phyloP scores from a whole-genome alignment of 2,888 invertebrate species.

The Zelleria hepariella region DNA sequence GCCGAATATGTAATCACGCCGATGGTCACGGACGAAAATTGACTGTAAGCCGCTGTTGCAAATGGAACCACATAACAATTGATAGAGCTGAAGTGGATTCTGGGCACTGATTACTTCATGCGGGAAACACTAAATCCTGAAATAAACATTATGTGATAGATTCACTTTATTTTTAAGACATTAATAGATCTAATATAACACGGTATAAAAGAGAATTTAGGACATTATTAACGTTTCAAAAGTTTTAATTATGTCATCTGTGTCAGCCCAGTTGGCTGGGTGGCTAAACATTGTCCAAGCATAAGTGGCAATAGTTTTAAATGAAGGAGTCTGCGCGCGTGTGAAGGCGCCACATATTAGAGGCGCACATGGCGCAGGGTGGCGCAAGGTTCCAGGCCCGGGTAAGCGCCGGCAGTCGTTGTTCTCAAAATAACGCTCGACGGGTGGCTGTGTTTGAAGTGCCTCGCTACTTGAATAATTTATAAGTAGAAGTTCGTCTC shows the following conservation, averaged over 20 bases:
- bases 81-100: background rate
- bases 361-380: background rate
- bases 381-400: background rate
- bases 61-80: background rate
- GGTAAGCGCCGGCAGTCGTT: conserved; percentile 22
- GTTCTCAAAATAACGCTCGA: conserved; percentile 60
- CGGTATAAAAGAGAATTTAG: background rate
- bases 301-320: background rate
- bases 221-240: background rate
- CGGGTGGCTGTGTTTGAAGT: conserved; percentile 62
- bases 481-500: conserved; percentile 58
- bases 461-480: conserved; percentile 68
- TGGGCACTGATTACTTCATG: background rate
- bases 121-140: too few species aligned
- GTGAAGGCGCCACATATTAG: background rate
- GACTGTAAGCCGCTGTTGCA: background rate
- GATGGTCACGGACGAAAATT: background rate
- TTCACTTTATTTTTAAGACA: too few species aligned
- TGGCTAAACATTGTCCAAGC: background rate
- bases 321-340: background rate
- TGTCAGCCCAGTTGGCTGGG: background rate
- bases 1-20: background rate
- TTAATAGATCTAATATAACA: too few species aligned
- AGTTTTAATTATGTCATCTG: too few species aligned
- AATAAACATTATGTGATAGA: too few species aligned